Base-by-base conservation (phyloP, 1,140 invertebrate species). In the Augochlora pura region DNA sequence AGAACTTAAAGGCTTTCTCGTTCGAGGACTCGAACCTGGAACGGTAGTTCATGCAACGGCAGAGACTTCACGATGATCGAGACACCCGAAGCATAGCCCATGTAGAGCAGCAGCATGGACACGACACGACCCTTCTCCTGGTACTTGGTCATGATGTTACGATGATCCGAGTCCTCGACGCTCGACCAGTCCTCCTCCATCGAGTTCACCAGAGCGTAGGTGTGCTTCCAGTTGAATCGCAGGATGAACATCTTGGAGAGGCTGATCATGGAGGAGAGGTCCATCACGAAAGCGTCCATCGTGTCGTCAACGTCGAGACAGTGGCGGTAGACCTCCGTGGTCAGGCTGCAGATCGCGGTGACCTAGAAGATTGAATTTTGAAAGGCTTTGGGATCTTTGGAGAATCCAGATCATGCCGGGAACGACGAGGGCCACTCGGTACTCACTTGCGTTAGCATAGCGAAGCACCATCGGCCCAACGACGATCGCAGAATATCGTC, bases 221-320 rank as follows among this genome's bases (percentile, higher is more conserved):
- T 70, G 27, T 86, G 64, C 23, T 46, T 69, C 66, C 39, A 74
- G 14, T 78, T 80, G 0, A 77, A 4, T 0, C 76, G 72, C 1
- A 76, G n/a, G 14, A 86, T 67, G 0, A 86, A 14, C 21, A 86
- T 39, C 23, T 89, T 89, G 2, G 82, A 76, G 0, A 83, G 62
- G 4, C 83, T 77, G 49, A 85, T 67, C 16, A 82, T 8, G n/a
- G 82, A 77, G 2, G 83, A 81, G 4, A 83, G 84, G 1, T 83
- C 69, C 82, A 89, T 79, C 5, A 88, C 38, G 57, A 87, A 78
- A 5, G 86, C 84, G 39, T 89, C 80, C 68, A 89, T 79, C 71
- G 74, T 76, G 23, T 86, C 84, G 23, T 86, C 81, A n/a, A 75
- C 23, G 38, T 68, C 60, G 21, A 83, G 42, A 3, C 85, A 86